Evolutionary conservation across 1,140 invertebrate species (phyloP).

Genomic region (Saxidomus purpurata): DNA sequence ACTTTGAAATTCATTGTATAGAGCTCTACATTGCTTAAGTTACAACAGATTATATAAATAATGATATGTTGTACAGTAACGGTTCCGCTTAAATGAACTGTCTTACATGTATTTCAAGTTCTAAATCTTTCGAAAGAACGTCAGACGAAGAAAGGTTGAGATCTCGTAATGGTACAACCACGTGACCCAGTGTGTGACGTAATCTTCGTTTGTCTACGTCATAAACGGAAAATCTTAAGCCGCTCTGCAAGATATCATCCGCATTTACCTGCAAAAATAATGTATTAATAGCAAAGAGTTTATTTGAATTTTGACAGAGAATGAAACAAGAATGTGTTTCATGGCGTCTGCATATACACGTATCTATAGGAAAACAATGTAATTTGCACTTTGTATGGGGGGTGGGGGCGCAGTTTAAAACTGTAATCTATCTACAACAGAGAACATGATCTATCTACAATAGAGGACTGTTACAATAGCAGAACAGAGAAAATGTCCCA

Average conservation of each 20-base stretch:
- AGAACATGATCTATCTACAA: too few relatives aligned
- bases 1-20: too few relatives aligned
- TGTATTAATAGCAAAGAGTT: neutral
- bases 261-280: slow-evolving; percentile 72
- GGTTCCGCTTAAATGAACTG: too few relatives aligned
- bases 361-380: neutral
- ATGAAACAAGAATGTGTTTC: too few relatives aligned
- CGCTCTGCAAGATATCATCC: slow-evolving; percentile 70
- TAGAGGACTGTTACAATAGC: too few relatives aligned
- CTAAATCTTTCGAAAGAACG: slow-evolving; percentile 79
- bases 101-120: slow-evolving; percentile 78
- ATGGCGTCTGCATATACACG: neutral
- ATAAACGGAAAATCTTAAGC: slow-evolving; percentile 84
- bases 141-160: slow-evolving; percentile 79
- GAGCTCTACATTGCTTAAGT: too few relatives aligned
- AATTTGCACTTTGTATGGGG: neutral
- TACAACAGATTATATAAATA: too few relatives aligned
- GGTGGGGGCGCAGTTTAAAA: neutral
- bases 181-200: slow-evolving; percentile 85
- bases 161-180: slow-evolving; percentile 78
- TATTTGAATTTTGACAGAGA: neutral
- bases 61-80: too few relatives aligned
- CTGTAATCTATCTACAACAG: too few relatives aligned
- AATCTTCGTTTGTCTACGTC: slow-evolving; percentile 84
- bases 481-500: too few relatives aligned